Conservation (phyloP, 1,140 invertebrate genomes). For the Stegodyphus dumicola region DNA sequence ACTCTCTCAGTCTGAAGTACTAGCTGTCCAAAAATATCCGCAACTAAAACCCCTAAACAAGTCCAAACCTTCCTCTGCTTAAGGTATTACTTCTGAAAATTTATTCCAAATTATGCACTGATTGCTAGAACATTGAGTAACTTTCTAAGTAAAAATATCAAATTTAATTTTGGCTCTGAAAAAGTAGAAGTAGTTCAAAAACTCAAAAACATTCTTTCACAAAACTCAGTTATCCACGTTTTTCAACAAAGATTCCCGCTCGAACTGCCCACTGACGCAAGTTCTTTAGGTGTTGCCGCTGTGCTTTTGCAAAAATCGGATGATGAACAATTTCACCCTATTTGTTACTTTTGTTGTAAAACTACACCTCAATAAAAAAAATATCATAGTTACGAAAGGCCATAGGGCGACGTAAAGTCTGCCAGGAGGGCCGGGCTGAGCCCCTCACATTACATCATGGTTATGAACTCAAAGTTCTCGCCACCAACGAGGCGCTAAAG, state of each 20-base stretch:
- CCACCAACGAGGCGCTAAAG: slow-evolving; percentile 24
- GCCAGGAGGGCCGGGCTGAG: too few species aligned
- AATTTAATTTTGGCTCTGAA: neutral
- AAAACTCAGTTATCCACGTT: neutral
- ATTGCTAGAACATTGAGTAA: neutral
- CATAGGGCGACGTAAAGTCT: too few species aligned
- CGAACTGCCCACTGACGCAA: slow-evolving; percentile 61
- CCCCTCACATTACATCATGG: too few species aligned
- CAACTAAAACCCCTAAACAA: neutral
- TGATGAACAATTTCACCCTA: neutral
- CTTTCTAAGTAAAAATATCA: neutral
- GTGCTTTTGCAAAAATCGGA: slow-evolving; percentile 11
- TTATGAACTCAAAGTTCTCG: slow-evolving; percentile 24
- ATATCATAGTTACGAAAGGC: slow-evolving; percentile 18
- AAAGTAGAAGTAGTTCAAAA: neutral
- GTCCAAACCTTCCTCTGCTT: neutral
- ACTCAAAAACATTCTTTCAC: neutral
- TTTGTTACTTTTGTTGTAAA: neutral
- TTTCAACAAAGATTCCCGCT: neutral
- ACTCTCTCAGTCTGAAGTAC: neutral
- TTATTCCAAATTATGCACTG: neutral
- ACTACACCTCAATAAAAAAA: neutral
- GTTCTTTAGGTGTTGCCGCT: slow-evolving; percentile 12
- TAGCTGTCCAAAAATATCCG: neutral
- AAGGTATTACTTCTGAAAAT: neutral